phyloP scores from a whole-genome alignment of 2,797 vertebrate species.

The Scarus forsteni region DNA sequence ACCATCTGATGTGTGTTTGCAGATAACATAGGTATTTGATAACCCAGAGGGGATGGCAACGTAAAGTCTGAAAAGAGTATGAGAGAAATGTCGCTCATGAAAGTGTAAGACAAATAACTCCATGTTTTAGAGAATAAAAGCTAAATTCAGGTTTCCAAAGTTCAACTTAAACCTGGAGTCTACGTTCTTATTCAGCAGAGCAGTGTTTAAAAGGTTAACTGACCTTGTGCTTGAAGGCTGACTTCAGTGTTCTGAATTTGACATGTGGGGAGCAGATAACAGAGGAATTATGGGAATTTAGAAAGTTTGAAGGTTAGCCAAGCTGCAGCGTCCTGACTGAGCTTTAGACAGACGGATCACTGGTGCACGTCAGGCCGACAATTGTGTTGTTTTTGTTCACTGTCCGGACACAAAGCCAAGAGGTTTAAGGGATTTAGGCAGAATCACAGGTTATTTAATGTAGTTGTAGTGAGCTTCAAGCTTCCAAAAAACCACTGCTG shows the following conservation, averaged over 20 bases:
- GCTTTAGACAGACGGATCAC: not conserved
- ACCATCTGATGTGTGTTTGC: no score
- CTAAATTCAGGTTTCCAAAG: no score
- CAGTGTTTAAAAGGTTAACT: constrained; percentile 6
- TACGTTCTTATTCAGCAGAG: not conserved
- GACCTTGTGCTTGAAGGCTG: not conserved
- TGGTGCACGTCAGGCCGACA: not conserved
- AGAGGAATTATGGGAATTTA: not conserved
- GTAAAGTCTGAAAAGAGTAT: no score
- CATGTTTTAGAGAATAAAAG: no score
- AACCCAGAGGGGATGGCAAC: no score
- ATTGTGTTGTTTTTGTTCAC: not conserved
- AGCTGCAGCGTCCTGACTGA: constrained; percentile 6
- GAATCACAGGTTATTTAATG: not conserved
- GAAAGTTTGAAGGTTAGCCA: not conserved
- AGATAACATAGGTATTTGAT: no score
- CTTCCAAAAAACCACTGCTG: no score
- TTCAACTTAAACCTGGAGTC: no score
- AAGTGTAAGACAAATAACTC: no score
- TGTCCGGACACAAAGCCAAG: not conserved
- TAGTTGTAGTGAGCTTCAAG: no score
- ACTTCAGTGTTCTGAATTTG: constrained; percentile 38
- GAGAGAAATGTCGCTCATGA: no score
- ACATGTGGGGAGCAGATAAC: constrained; percentile 26
- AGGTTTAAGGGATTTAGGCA: not conserved